Percentiles rank a stretch among this genome's conserved stretches.
These are phyloP conservation scores for Pachydiplax longipennis DNA, from an alignment of 2,888 invertebrate genomes.

Conservation along the genomic window DNA sequence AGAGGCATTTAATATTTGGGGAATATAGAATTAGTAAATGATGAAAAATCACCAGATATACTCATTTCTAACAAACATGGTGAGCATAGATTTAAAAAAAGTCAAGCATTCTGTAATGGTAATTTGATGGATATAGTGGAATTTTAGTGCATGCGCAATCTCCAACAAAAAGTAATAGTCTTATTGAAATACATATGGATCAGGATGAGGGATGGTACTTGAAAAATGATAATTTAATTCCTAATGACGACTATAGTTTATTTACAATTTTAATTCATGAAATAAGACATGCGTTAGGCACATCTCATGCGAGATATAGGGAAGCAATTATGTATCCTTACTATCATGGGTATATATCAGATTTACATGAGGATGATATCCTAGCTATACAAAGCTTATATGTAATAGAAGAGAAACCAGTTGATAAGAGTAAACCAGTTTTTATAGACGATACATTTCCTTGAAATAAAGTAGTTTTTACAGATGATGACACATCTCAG, in stretches of 20 bases:
- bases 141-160: neutral
- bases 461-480: too few species aligned
- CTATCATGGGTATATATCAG: neutral
- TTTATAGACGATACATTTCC: neutral
- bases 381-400: neutral
- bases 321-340: neutral
- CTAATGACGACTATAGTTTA: neutral
- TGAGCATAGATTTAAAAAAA: neutral
- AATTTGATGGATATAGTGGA: neutral
- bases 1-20: neutral
- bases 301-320: neutral
- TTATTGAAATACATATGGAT: neutral
- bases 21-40: neutral
- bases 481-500: too few species aligned
- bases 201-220: neutral
- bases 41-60: neutral
- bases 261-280: neutral
- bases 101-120: neutral
- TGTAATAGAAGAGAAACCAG: neutral
- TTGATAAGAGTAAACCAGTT: too few species aligned
- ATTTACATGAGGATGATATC: neutral
- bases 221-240: neutral
- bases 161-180: neutral
- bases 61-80: neutral
- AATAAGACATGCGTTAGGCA: neutral